Evolutionary conservation across 2,888 invertebrate species (phyloP).

Genomic region (Periphyllus acericola): DNA sequence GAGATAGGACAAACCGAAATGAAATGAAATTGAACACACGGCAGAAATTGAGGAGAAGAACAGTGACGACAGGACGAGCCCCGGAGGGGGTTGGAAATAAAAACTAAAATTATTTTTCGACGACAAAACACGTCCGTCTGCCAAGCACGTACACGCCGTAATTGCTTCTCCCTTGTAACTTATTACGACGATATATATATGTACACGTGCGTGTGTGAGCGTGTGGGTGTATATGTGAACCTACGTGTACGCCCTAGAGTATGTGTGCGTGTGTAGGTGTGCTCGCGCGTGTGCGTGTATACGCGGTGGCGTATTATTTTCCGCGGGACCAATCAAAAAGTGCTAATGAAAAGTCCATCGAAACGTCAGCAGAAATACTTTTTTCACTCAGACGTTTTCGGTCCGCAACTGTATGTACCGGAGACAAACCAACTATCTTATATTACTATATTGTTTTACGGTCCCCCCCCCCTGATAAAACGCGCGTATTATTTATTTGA

Average conservation of each 20-base stretch:
- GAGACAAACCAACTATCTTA: background rate
- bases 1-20: conserved; percentile 32
- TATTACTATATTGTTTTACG: background rate
- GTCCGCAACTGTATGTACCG: background rate
- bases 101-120: conserved; percentile 59
- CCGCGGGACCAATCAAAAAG: conserved; percentile 52
- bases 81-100: conserved; percentile 46
- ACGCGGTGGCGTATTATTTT: conserved; percentile 30
- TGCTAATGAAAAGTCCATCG: conserved; percentile 53
- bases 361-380: conserved; percentile 33
- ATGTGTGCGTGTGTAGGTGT: background rate
- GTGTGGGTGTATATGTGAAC: background rate
- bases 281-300: background rate
- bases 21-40: conserved; percentile 60
- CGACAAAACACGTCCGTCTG: conserved; percentile 60
- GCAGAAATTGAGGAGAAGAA: conserved; percentile 56
- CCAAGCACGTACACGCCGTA: conserved; percentile 56
- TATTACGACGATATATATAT: conserved; percentile 46
- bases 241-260: too few species aligned
- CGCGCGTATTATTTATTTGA: background rate
- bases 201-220: background rate
- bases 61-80: conserved; percentile 19
- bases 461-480: background rate
- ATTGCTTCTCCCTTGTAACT: conserved; percentile 61
- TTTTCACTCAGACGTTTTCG: conserved; percentile 4